Base-by-base conservation (phyloP, 2,797 vertebrate species). In the Nannoperca australis region DNA sequence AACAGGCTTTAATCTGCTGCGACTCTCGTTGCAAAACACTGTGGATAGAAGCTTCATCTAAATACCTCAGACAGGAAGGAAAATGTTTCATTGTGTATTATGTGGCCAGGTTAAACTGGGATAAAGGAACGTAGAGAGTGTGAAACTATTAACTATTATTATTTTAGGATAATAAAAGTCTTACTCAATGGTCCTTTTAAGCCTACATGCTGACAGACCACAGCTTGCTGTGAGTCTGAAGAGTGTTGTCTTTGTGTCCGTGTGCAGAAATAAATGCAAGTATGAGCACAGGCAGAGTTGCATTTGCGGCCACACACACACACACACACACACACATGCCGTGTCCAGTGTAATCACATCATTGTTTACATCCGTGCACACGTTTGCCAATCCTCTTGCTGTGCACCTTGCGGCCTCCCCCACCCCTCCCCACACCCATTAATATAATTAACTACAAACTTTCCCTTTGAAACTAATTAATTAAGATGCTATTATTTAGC, bases 401-500 rank as follows among this genome's bases (percentile, higher is more conserved):
- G 63, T 90, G 86, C 86, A 94, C 90, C 93, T 92, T 90, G 91
- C 85, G 86, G 84, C 85, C 82, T 78, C 67, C 54, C 86, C 72
- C 24, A 27, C 24, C 24, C 24, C 24, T 27, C 24, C 24, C 24
- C 24, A 27, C 24, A 27, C 64, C 85, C 93, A 94, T 94, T 95
- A 93, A 95, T 94, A 93, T 93, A 95, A 95, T 94, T 91, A 91
- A 91, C 91, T 92, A 82, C 93, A 94, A 95, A 95, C 92, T 93
- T 95, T 95, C 89, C 93, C 93, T 94, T 93, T 94, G 91, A 95
- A 95, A 91, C 93, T 79, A 95, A 95, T 95, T 95, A 95, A 96
- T 96, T 95, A 95, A 93, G 93, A 94, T 93, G 93, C 93, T 95
- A 95, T 96, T 95, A 96, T 95, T 96, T 95, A 96, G 93, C 93